Percentiles rank a stretch among this genome's conserved stretches.
Evolutionary conservation across 92 coral and sea anemone genomes (phyloP).

Genomic region (Plumapathes pennacea): DNA sequence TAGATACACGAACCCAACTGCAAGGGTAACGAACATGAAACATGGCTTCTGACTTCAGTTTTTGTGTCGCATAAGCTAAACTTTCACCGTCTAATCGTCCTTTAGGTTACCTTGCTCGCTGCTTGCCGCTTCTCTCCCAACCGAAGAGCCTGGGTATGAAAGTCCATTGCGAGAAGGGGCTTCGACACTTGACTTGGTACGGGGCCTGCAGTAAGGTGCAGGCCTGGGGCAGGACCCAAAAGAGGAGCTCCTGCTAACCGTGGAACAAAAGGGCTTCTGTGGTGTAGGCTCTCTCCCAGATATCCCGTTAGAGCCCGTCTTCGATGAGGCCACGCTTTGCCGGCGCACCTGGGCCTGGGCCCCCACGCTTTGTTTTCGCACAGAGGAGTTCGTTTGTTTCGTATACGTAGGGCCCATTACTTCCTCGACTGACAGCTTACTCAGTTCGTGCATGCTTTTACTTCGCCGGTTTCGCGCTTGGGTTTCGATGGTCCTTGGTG

Average conservation of each 20-base stretch:
- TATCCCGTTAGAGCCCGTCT: conserved; percentile 13
- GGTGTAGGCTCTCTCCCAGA: conserved; percentile 8
- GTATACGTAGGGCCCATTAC: conserved; percentile 10
- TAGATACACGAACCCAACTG: too few species aligned
- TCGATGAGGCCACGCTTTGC: conserved; percentile 14
- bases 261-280: conserved; percentile 8
- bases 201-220: too few species aligned
- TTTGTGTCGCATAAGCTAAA: too few species aligned
- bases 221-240: conserved; percentile 52
- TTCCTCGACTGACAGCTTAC: conserved; percentile 5
- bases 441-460: conserved; percentile 84
- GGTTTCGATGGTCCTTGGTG: conserved; percentile 49
- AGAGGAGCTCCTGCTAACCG: conserved; percentile 42
- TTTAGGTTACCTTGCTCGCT: background rate
- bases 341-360: background rate
- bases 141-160: too few species aligned
- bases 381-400: conserved; percentile 19
- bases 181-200: too few species aligned
- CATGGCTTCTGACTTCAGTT: too few species aligned
- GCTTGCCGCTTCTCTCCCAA: too few species aligned
- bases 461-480: conserved; percentile 52
- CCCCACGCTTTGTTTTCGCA: conserved; percentile 12
- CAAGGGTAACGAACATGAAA: too few species aligned
- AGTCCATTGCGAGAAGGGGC: too few species aligned
- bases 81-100: too few species aligned